Evolutionary conservation across 2,888 invertebrate species (phyloP), one percentile per base, ranked within the genome.

Genomic region (Euspilapteryx auroguttella): DNA sequence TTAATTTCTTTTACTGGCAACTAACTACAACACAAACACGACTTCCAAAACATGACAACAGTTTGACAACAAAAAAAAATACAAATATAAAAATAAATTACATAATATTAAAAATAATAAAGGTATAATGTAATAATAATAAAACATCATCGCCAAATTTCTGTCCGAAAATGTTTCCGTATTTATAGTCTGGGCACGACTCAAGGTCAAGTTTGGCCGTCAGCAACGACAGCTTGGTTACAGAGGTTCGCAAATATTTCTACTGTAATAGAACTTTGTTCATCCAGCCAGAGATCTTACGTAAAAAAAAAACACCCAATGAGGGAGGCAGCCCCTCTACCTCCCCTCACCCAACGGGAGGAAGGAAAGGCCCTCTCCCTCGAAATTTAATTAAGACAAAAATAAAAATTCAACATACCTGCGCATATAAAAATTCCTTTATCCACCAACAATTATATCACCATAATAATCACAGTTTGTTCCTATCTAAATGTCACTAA

Each of bases 381-480:
- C 11, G 14, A 25, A 8, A 14, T 10, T 47, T 50, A 53, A 55
- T 44, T 47, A 42, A 37, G 40, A 42, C n/a, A 40, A 29, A 37
- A 44, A 44, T 45, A 47, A 46, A 46, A 45, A 31, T 35, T 11
- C 4, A n/a, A 41, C 47, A 35, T 57, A 75, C 73, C 75, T 71
- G 55, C 53, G 49, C 54, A 53, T 57, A 57, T 59, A 57, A 64
- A 57, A 55, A 51, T 49, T 55, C 61, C 58, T 55, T 53, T 51
- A 50, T 40, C 55, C 64, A 59, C 64, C 69, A 30, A 23, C 27
- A 61, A 55, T 51, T 54, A 55, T 73, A 75, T 75, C 75, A 75
- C 75, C 66, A 64, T 59, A 55, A 50, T 59, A 66, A 75, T 75
- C 75, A 75, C 75, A 75, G 75, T 71, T 71, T 58, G 69, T 68